These are phyloP conservation scores for Drosophila emarginata DNA, from an alignment of 2,888 invertebrate species.

Conservation along the genomic window DNA sequence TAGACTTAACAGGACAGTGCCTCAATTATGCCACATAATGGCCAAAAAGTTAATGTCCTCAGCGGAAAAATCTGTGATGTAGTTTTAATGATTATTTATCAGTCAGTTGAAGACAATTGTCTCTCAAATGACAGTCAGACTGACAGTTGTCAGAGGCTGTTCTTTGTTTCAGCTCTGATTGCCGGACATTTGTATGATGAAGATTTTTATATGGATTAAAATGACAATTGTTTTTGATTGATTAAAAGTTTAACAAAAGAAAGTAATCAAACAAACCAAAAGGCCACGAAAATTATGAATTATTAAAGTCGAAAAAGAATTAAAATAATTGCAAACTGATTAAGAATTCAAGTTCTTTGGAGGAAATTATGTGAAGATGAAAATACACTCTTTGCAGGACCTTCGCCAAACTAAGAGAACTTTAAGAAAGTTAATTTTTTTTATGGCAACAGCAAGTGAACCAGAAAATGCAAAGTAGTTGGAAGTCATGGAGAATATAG, in stretches of 20 bases:
- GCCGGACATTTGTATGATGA: not conserved
- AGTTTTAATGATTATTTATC: constrained; percentile 9
- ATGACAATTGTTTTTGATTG: not conserved
- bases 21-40: constrained; percentile 50
- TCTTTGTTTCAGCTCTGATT: not conserved
- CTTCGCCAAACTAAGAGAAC: too few species aligned
- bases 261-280: not conserved
- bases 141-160: not conserved
- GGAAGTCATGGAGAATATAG: too few species aligned
- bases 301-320: not conserved
- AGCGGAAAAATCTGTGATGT: not conserved
- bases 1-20: constrained; percentile 48
- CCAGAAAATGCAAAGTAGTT: not conserved
- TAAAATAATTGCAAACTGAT: not conserved
- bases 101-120: not conserved
- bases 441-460: too few species aligned
- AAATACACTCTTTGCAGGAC: too few species aligned
- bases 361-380: too few species aligned
- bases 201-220: not conserved
- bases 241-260: constrained; percentile 1
- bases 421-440: too few species aligned
- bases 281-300: not conserved
- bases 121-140: constrained; percentile 1
- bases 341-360: too few species aligned
- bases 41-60: constrained; percentile 29